phyloP scores from a whole-genome alignment of 2,797 vertebrate species.

The Menidia menidia region DNA sequence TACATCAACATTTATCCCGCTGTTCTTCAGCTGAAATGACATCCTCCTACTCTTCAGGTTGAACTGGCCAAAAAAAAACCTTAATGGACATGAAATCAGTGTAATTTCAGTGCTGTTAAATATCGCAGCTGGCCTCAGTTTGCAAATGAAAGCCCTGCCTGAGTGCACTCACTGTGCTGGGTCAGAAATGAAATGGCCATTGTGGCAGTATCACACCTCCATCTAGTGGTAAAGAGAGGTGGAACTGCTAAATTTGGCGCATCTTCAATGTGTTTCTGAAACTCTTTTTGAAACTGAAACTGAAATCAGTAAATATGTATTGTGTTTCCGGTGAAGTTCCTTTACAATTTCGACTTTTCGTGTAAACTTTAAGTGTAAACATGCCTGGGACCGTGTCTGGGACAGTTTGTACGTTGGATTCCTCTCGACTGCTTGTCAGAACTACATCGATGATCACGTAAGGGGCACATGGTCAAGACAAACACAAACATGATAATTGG shows the following conservation, averaged over 20 bases:
- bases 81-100: constrained; percentile 25
- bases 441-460: neutral
- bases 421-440: neutral
- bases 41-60: neutral
- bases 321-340: no score
- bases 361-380: neutral
- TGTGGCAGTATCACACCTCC: constrained; percentile 71
- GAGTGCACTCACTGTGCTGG: constrained; percentile 21
- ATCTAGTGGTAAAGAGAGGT: constrained; percentile 73
- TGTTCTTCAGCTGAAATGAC: neutral
- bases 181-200: constrained; percentile 24
- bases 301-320: neutral
- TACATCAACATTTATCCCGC: constrained; percentile 4
- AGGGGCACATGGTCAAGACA: no score
- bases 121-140: constrained; percentile 35
- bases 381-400: neutral
- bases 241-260: constrained; percentile 12
- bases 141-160: constrained; percentile 43
- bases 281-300: constrained; percentile 2
- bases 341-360: neutral
- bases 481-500: neutral
- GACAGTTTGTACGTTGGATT: no score
- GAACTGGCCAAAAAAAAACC: constrained; percentile 1
- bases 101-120: constrained; percentile 41
- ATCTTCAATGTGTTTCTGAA: neutral